Evolutionary conservation across 1,140 invertebrate genomes (phyloP).

Genomic region (Trichoplusia ni): DNA sequence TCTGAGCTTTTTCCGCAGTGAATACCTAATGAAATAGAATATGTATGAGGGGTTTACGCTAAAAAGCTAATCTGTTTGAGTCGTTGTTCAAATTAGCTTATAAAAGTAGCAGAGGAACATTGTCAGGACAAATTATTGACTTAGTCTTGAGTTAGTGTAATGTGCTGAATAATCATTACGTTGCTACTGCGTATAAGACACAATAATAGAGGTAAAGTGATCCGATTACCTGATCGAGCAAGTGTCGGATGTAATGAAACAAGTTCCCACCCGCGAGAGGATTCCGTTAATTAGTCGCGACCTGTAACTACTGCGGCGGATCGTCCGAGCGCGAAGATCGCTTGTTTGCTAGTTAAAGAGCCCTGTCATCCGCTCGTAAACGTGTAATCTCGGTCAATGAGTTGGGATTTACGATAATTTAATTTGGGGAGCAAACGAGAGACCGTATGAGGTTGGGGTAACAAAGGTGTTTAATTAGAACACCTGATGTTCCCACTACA

Average conservation of each 20-base stretch:
- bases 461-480: conserved; percentile 49
- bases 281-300: conserved; percentile 14
- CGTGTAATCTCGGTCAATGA: conserved; percentile 36
- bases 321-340: not conserved
- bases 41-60: conserved; percentile 21
- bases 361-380: conserved; percentile 23
- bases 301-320: not conserved
- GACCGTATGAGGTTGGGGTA: conserved; percentile 16
- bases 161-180: not conserved
- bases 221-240: not conserved
- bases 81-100: conserved; percentile 10
- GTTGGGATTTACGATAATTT: conserved; percentile 46
- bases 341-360: conserved; percentile 23
- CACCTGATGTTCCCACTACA: conserved; percentile 30
- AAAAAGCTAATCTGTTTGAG: conserved; percentile 16
- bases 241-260: not conserved
- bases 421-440: conserved; percentile 38
- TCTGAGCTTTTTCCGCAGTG: conserved; percentile 3
- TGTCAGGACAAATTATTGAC: not conserved
- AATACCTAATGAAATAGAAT: conserved; percentile 25
- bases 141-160: not conserved
- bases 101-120: not conserved
- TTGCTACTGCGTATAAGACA: not conserved
- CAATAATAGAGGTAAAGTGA: not conserved
- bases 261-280: not conserved